Base-by-base conservation (phyloP, 1,140 invertebrate genomes). In the Laupala kohalensis region DNA sequence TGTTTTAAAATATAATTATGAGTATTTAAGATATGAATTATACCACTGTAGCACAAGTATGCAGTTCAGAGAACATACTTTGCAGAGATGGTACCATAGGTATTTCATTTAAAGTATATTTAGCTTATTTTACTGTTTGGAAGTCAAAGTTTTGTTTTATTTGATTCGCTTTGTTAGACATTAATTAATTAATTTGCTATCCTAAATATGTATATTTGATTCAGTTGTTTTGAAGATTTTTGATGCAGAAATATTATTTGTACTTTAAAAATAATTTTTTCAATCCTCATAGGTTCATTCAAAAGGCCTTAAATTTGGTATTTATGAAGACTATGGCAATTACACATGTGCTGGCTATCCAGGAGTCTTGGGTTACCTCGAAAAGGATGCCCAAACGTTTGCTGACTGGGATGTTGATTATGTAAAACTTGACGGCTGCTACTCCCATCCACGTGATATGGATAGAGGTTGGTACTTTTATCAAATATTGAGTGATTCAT, bases 341-440 rank as follows among this genome's bases (percentile, higher is more conserved):
- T 91, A 91, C 77, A 99, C 97, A 0, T 99, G 97, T 78, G 92
- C 89, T 4, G 95, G 95, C 6, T 99, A 96, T 81, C 96, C 96
- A 19, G 97, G 96, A 62, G 91, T 94, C 73, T 84, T 96, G 64
- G 93, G 92, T 4, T 88, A 93, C 81, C 84, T 97, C 76, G 84
- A 93, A 77, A 84, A 83, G 75, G 96, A 98, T 83, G 95, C 95
- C 0, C 82, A 90, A 27, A 94, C 92, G 3, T 98, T 98, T 84
- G 95, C 94, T n/a, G 89, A 92, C 2, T 99, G 97, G 97, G 91
- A 92, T 65, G 93, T 98, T 12, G 96, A 99, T 78, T 97, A 97
- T 78, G 90, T 99, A 0, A 98, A 99, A 81, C 80, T 99, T 73
- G 97, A 98, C 80, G 96, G 95, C 1, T 99, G 97, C 80, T 92